A percentile compares a stretch with the other conserved stretches of the same genome.
Conservation (phyloP, 2,888 invertebrate species). For the Vesta saturnalis region DNA sequence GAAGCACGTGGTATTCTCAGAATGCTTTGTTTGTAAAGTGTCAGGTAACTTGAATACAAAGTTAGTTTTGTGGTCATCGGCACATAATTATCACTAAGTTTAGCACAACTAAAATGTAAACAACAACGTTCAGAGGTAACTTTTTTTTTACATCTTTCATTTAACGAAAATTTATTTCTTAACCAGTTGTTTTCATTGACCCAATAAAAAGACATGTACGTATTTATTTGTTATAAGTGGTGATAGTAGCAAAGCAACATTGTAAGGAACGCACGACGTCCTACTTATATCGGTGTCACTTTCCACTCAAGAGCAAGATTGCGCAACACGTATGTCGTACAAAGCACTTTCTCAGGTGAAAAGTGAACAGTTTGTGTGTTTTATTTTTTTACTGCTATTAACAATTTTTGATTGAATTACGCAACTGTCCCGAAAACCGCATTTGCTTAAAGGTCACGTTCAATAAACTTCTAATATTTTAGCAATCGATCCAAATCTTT, state of each 20-base stretch:
- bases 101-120: conserved; percentile 14
- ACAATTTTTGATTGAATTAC: background rate
- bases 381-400: background rate
- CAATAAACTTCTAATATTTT: conserved; percentile 32
- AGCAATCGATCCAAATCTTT: conserved; percentile 20
- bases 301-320: conserved; percentile 58
- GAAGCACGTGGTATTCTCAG: conserved; percentile 19
- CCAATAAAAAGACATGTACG: background rate
- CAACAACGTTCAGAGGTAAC: too few species aligned
- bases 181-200: background rate
- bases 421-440: background rate
- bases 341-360: conserved; percentile 50
- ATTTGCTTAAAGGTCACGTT: conserved; percentile 15
- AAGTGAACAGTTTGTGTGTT: conserved; percentile 36
- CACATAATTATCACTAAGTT: conserved; percentile 14
- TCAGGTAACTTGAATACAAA: conserved; percentile 10
- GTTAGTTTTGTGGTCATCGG: conserved; percentile 11
- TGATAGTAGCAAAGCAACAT: conserved; percentile 15
- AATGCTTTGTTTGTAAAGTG: conserved; percentile 12
- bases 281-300: conserved; percentile 59
- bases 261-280: conserved; percentile 43
- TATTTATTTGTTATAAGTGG: background rate
- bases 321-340: conserved; percentile 49
- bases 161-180: background rate
- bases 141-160: background rate